Evolutionary conservation across 1,140 invertebrate species (phyloP).

Genomic region (Popillia japonica): DNA sequence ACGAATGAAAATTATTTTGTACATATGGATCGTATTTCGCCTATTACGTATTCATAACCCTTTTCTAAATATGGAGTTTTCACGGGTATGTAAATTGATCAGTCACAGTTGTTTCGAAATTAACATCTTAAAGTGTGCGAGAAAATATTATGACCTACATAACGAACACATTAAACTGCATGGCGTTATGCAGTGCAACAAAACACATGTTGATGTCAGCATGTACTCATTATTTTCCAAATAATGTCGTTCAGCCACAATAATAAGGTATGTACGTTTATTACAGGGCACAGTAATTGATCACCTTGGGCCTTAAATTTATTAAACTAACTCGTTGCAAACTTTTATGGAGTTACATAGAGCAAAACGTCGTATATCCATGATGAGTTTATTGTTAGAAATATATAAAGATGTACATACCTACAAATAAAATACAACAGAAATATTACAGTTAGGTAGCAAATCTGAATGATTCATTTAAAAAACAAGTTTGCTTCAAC

Average conservation of each 20-base stretch:
- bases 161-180: neutral
- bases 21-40: neutral
- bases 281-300: too few species aligned
- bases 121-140: neutral
- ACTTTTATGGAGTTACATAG: too few species aligned
- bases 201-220: neutral
- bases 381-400: too few species aligned
- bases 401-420: too few species aligned
- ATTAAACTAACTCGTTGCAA: too few species aligned
- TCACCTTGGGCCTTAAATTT: too few species aligned
- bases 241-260: neutral
- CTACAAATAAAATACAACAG: too few species aligned
- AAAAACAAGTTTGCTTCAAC: too few species aligned
- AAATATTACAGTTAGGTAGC: too few species aligned
- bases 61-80: conserved; percentile 8
- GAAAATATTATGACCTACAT: neutral
- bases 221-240: neutral
- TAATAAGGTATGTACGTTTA: too few species aligned
- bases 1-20: neutral
- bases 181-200: neutral
- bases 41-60: neutral
- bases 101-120: conserved; percentile 4
- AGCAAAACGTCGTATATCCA: too few species aligned
- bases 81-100: neutral
- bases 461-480: too few species aligned